These are phyloP conservation scores for Hydractinia echinata DNA, from an alignment of 30 jellyfish, hydroid and myxozoan genomes.

Conservation along the genomic window DNA sequence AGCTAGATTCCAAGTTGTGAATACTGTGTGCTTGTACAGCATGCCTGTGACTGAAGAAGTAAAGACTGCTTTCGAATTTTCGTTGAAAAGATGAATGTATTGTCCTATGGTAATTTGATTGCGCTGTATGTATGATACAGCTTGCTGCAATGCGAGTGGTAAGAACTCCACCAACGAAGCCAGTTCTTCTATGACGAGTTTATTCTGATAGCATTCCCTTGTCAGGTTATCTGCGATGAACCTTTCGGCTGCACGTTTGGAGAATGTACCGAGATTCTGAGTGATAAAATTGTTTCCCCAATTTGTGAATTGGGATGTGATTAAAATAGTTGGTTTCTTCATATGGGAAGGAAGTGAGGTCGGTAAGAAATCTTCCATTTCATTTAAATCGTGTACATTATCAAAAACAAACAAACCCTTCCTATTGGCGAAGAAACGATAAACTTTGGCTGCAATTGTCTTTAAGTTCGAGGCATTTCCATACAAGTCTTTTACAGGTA, in stretches of 20 bases:
- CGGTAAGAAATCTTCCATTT: slow-evolving; percentile 23
- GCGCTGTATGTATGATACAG: slow-evolving; percentile 48
- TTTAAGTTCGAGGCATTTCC: neutral
- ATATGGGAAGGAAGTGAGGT: slow-evolving; percentile 10
- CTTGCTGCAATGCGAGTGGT: slow-evolving; percentile 66
- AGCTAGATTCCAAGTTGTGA: slow-evolving; percentile 45
- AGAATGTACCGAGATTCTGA: slow-evolving; percentile 25
- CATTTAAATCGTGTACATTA: slow-evolving; percentile 38
- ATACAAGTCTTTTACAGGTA: slow-evolving; percentile 12
- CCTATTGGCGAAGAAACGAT: slow-evolving; percentile 28
- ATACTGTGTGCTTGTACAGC: slow-evolving; percentile 41
- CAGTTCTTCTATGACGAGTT: slow-evolving; percentile 5
- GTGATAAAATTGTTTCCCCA: slow-evolving; percentile 39
- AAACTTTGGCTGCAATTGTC: slow-evolving; percentile 30
- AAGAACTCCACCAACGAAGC: slow-evolving; percentile 30
- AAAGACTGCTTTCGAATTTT: slow-evolving; percentile 24
- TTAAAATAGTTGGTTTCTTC: slow-evolving; percentile 27
- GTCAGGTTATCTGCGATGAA: slow-evolving; percentile 15
- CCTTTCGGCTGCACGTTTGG: slow-evolving; percentile 34
- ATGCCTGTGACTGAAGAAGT: slow-evolving; percentile 21
- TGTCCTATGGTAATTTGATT: slow-evolving; percentile 5
- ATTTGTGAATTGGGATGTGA: slow-evolving; percentile 42
- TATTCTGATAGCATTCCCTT: neutral
- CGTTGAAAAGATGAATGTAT: slow-evolving; percentile 32
- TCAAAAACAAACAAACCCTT: slow-evolving; percentile 46